Evolutionary conservation across 1,140 invertebrate species (phyloP).

Genomic region (Bombus polaris): DNA sequence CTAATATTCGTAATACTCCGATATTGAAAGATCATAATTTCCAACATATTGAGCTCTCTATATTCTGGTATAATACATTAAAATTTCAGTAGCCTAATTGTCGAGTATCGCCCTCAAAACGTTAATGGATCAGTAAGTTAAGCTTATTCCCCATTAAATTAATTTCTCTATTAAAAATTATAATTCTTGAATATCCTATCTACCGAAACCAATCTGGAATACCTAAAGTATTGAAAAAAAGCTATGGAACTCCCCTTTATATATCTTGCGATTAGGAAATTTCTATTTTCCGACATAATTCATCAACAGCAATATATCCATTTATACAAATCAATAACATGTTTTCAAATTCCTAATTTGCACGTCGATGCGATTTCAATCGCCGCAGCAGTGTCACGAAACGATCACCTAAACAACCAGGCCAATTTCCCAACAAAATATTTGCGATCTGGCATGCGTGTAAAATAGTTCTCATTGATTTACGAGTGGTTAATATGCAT

Average conservation of each 20-base stretch:
- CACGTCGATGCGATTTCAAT: background rate
- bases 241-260: no score
- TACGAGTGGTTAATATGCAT: background rate
- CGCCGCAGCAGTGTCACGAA: background rate
- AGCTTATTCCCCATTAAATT: background rate
- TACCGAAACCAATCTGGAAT: background rate
- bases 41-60: background rate
- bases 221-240: background rate
- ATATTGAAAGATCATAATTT: background rate
- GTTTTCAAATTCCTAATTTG: background rate
- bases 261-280: background rate
- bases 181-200: background rate
- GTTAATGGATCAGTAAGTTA: background rate
- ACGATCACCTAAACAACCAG: background rate
- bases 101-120: background rate
- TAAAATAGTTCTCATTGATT: background rate
- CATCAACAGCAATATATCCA: background rate
- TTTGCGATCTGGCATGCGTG: background rate
- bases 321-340: background rate
- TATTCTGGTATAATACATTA: background rate
- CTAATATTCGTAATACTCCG: background rate
- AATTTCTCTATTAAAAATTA: background rate
- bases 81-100: constrained; percentile 1
- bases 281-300: background rate
- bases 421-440: background rate